A percentile compares a stretch with the other conserved stretches of the same genome.
phyloP scores from a whole-genome alignment of 2,797 vertebrate genomes.

The Gadopsis bispinosus region DNA sequence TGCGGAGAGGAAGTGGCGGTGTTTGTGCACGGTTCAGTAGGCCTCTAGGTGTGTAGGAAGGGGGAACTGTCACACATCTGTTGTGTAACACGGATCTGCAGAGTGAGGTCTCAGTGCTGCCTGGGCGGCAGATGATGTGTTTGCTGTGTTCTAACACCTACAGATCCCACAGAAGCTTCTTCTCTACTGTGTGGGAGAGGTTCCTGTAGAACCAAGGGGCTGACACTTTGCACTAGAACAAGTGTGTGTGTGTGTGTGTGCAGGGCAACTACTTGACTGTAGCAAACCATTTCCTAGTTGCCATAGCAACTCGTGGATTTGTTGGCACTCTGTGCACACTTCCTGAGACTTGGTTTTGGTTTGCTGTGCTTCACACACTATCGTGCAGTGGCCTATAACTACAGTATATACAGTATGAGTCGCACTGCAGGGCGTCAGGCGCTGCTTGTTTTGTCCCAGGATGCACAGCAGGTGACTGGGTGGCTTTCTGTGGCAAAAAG shows the following conservation, averaged over 20 bases:
- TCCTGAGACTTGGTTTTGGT: slow-evolving; percentile 51
- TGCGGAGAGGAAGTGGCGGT: slow-evolving; percentile 69
- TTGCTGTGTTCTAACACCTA: slow-evolving; percentile 6
- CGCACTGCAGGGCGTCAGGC: background rate
- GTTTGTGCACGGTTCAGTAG: slow-evolving; percentile 28
- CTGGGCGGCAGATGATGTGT: background rate
- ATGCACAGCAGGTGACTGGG: background rate
- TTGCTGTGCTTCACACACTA: slow-evolving; percentile 31
- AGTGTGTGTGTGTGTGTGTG: slow-evolving; percentile 3
- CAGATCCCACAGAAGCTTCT: slow-evolving; percentile 27
- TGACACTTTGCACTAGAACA: slow-evolving; percentile 28
- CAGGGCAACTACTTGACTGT: slow-evolving; percentile 44
- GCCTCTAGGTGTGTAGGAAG: slow-evolving; percentile 53
- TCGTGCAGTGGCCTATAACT: background rate
- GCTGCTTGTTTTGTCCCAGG: background rate
- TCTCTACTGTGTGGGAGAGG: slow-evolving; percentile 63
- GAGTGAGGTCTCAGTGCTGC: background rate
- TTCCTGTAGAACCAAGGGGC: slow-evolving; percentile 67
- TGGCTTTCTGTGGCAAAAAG: background rate
- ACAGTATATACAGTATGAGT: too few species aligned
- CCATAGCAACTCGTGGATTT: slow-evolving; percentile 73
- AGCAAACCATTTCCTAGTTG: slow-evolving; percentile 64
- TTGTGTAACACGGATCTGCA: slow-evolving; percentile 37
- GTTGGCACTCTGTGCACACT: slow-evolving; percentile 37
- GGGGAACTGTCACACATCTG: slow-evolving; percentile 35